phyloP scores from a whole-genome alignment of 2,113 vertebrate species.

The Psammodynastes pulverulentus region DNA sequence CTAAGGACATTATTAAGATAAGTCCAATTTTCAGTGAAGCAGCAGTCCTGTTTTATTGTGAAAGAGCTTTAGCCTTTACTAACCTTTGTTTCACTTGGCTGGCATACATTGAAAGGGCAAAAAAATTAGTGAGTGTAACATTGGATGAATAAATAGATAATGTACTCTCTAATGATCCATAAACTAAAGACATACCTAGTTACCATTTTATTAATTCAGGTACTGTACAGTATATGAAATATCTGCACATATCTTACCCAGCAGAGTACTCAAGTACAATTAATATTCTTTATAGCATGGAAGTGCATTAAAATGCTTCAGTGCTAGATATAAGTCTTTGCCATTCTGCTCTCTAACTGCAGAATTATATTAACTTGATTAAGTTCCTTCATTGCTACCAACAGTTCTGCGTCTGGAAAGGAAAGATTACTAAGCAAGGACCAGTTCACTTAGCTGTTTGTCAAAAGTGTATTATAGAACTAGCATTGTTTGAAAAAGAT shows the following conservation, averaged over 20 bases:
- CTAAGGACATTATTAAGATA: not conserved
- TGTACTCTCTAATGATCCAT: constrained; percentile 4
- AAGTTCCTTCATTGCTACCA: not conserved
- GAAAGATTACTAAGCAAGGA: not conserved
- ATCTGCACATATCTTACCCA: not conserved
- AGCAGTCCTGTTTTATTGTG: not conserved
- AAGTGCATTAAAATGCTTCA: not conserved
- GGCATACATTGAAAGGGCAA: not conserved
- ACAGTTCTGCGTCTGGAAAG: not conserved
- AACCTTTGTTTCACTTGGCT: constrained; percentile 16
- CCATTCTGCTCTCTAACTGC: not conserved
- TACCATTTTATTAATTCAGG: not conserved
- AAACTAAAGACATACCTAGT: not conserved
- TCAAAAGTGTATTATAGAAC: not conserved
- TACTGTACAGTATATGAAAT: not conserved
- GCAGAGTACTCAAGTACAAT: not conserved
- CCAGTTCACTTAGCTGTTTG: not conserved
- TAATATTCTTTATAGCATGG: not conserved
- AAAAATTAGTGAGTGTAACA: not conserved
- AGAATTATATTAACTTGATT: not conserved
- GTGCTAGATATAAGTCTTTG: not conserved
- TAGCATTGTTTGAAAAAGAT: not conserved
- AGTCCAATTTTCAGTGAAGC: not conserved
- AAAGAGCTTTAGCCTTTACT: not conserved
- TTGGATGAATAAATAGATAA: constrained; percentile 8